Percentiles rank a stretch among this genome's conserved stretches.
Evolutionary conservation across 2,797 vertebrate species (phyloP).

Genomic region (Tapirus indicus): DNA sequence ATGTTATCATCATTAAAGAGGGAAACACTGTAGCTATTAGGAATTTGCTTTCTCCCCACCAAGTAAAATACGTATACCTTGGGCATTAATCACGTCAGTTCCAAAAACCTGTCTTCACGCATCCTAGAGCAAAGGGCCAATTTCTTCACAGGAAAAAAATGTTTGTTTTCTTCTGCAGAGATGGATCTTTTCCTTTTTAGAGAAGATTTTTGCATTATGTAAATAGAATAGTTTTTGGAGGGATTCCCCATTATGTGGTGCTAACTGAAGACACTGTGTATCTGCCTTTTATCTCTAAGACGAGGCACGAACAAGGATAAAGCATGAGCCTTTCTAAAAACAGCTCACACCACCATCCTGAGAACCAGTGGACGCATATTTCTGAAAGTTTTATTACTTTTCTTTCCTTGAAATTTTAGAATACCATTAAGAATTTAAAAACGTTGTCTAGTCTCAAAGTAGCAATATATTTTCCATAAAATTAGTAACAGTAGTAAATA

Average conservation of each 20-base stretch:
- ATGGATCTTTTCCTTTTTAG: neutral
- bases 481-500: neutral
- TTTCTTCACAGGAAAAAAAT: neutral
- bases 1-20: neutral
- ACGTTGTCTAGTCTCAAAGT: neutral
- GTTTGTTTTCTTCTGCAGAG: neutral
- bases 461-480: conserved; percentile 1
- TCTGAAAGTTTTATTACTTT: neutral
- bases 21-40: neutral
- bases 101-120: neutral
- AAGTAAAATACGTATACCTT: neutral
- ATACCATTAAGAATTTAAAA: neutral
- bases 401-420: conserved; percentile 4
- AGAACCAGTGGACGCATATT: neutral
- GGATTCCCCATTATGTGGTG: neutral
- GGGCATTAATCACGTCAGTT: neutral
- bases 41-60: neutral
- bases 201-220: neutral
- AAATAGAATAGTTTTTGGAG: neutral
- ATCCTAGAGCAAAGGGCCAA: neutral
- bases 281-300: neutral
- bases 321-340: neutral
- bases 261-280: neutral
- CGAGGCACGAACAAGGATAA: neutral
- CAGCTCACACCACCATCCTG: neutral